Percentiles rank a stretch among this genome's conserved stretches.
phyloP scores from a whole-genome alignment of 1,140 invertebrate genomes.

The Cherax destructor region DNA sequence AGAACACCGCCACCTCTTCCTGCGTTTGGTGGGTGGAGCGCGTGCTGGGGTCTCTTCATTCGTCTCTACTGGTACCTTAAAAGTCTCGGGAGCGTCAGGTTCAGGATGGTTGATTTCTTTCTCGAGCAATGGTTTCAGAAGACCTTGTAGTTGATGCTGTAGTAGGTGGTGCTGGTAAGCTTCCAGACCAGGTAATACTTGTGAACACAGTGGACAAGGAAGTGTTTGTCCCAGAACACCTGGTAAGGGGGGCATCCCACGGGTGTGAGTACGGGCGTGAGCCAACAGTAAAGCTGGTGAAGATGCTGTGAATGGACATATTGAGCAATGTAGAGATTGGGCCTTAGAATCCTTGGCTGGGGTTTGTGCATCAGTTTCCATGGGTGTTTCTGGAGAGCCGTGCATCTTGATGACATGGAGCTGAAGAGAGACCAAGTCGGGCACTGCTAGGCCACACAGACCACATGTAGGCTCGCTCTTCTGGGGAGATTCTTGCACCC shows the following conservation, averaged over 20 bases:
- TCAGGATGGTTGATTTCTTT: slow-evolving; percentile 9
- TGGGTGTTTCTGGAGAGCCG: slow-evolving; percentile 61
- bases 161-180: slow-evolving; percentile 80
- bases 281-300: slow-evolving; percentile 63
- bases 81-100: slow-evolving; percentile 8
- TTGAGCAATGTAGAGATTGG: slow-evolving; percentile 53
- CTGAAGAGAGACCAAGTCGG: slow-evolving; percentile 78
- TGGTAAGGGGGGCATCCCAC: slow-evolving; percentile 34
- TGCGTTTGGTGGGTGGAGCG: slow-evolving; percentile 24
- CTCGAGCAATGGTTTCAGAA: slow-evolving; percentile 75
- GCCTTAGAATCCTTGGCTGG: slow-evolving; percentile 37
- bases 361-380: slow-evolving; percentile 36
- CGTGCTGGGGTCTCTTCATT: background rate
- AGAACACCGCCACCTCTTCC: slow-evolving; percentile 74
- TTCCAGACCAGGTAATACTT: slow-evolving; percentile 79
- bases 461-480: slow-evolving; percentile 74
- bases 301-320: slow-evolving; percentile 59
- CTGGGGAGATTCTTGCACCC: slow-evolving; percentile 13
- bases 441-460: slow-evolving; percentile 77
- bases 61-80: slow-evolving; percentile 7
- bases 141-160: slow-evolving; percentile 79
- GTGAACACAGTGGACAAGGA: slow-evolving; percentile 81
- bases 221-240: slow-evolving; percentile 71
- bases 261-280: slow-evolving; percentile 61
- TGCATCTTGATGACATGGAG: slow-evolving; percentile 80